Conservation (phyloP, 2,888 invertebrate genomes). For the Maniola hyperantus region DNA sequence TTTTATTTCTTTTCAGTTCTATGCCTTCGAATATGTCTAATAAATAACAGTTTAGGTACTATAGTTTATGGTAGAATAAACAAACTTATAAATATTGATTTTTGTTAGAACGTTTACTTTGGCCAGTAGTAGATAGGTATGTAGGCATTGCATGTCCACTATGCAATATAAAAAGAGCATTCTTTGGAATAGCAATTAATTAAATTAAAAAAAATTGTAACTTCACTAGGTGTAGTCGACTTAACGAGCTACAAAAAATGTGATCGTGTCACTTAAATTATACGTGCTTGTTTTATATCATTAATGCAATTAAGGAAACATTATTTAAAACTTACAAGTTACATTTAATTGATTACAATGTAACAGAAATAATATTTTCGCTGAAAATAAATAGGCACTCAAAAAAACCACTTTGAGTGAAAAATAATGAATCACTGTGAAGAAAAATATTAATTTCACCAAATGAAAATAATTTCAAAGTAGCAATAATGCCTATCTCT, state of each 20-base stretch:
- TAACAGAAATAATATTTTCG: neutral
- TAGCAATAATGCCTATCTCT: too few species aligned
- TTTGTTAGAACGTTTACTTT: too few species aligned
- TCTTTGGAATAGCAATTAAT: conserved; percentile 9
- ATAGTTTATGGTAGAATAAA: too few species aligned
- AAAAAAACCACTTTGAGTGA: too few species aligned
- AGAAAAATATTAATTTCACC: too few species aligned
- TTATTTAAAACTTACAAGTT: neutral
- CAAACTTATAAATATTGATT: too few species aligned
- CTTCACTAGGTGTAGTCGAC: neutral
- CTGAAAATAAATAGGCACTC: too few species aligned
- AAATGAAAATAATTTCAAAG: too few species aligned
- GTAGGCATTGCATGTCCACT: neutral
- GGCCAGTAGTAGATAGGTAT: neutral
- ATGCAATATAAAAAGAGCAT: neutral
- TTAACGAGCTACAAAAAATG: conserved; percentile 9
- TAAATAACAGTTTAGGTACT: too few species aligned
- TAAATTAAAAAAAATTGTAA: conserved; percentile 6
- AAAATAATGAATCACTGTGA: too few species aligned
- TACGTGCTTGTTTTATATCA: neutral
- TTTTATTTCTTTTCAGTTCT: conserved; percentile 19
- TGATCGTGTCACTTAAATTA: neutral
- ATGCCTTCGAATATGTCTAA: too few species aligned
- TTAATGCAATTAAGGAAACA: neutral
- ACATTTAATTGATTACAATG: neutral